Evolutionary conservation across 2,888 invertebrate species (phyloP).

Genomic region (Cylindroiulus punctatus): DNA sequence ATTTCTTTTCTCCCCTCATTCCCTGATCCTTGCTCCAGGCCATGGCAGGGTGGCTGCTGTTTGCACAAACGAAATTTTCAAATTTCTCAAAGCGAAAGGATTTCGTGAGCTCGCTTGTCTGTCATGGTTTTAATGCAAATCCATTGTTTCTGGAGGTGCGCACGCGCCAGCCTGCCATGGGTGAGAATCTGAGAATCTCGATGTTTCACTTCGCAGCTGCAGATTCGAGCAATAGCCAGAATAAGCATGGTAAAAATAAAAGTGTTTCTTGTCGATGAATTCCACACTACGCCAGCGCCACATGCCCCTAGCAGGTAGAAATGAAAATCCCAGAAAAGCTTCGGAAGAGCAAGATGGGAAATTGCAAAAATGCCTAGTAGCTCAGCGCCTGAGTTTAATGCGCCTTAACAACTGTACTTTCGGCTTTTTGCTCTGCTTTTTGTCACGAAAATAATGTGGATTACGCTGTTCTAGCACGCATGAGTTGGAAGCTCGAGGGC

Average conservation of each 20-base stretch:
- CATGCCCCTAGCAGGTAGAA: background rate
- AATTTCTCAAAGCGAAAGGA: constrained; percentile 33
- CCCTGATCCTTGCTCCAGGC: background rate
- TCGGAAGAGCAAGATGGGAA: background rate
- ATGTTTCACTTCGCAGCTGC: constrained; percentile 7
- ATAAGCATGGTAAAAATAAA: too few species aligned
- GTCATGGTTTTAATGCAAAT: constrained; percentile 41
- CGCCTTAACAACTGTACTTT: background rate
- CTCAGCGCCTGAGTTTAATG: background rate
- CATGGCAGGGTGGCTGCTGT: background rate
- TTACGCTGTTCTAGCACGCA: background rate
- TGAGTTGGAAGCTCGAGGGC: background rate
- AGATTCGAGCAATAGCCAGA: background rate
- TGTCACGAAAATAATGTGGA: constrained; percentile 1
- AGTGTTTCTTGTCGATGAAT: background rate
- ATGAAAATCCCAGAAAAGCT: constrained; percentile 31
- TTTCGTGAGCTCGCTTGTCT: constrained; percentile 20
- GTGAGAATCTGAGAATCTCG: constrained; percentile 40
- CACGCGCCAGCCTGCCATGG: background rate
- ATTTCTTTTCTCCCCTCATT: constrained; percentile 5
- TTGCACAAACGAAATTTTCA: constrained; percentile 41
- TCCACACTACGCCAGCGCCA: background rate
- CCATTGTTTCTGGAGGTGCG: constrained; percentile 13
- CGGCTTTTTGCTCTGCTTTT: background rate
- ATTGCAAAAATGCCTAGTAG: background rate